Evolutionary conservation across 2,888 invertebrate genomes (phyloP).

Genomic region (Melipona bicolor): DNA sequence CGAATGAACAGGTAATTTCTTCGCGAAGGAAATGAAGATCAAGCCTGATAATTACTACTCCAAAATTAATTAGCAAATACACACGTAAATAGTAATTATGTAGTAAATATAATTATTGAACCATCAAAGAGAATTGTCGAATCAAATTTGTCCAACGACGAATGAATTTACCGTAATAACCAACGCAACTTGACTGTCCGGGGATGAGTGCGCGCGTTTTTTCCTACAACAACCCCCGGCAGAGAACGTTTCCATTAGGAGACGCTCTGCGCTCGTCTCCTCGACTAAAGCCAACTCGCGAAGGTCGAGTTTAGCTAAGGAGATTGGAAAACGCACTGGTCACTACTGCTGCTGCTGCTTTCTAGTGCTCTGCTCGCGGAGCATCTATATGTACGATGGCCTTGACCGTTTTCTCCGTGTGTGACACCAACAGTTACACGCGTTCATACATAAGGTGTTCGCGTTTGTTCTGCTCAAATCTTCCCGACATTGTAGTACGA

Average conservation of each 20-base stretch:
- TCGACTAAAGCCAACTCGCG: conserved; percentile 16
- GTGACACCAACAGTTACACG: conserved; percentile 60
- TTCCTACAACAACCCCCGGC: conserved; percentile 23
- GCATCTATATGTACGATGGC: conserved; percentile 68
- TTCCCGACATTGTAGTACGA: not conserved
- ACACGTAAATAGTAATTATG: not conserved
- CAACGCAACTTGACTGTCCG: conserved; percentile 33
- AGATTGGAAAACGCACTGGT: conserved; percentile 51
- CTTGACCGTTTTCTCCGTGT: conserved; percentile 75
- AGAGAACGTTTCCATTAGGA: conserved; percentile 17
- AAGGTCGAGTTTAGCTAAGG: conserved; percentile 60
- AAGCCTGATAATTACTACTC: not conserved
- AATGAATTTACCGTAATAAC: conserved; percentile 62
- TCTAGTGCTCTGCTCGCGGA: conserved; percentile 52
- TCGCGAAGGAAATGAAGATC: not conserved
- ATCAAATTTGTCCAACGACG: conserved; percentile 29
- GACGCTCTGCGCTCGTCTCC: not conserved
- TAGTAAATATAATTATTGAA: too few species aligned
- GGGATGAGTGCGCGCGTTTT: conserved; percentile 15
- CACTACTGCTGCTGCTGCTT: conserved; percentile 37
- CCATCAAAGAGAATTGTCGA: not conserved
- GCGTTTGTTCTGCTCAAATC: not conserved
- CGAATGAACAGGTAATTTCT: not conserved
- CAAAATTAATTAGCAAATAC: not conserved
- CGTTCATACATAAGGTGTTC: conserved; percentile 29